Evolutionary conservation across 2,888 invertebrate species (phyloP).

Genomic region (Tupiocoris notatus): DNA sequence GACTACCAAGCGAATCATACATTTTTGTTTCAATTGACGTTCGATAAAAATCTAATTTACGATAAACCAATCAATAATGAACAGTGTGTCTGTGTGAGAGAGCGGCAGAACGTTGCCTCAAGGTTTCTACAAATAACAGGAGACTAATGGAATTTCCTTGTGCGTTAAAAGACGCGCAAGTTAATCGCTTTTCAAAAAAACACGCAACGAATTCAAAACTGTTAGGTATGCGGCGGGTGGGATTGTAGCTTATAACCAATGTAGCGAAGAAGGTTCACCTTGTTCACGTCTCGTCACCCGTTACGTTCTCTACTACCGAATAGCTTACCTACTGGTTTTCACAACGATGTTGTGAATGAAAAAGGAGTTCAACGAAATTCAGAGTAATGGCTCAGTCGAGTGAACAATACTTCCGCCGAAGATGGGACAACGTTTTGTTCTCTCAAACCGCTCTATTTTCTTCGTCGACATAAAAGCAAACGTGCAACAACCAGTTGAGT

Average conservation of each 20-base stretch:
- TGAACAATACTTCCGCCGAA: neutral
- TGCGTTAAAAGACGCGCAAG: neutral
- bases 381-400: neutral
- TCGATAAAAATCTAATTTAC: no score
- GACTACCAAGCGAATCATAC: no score
- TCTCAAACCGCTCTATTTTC: neutral
- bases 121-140: no score
- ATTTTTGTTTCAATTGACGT: no score
- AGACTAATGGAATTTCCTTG: neutral
- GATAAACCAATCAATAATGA: no score
- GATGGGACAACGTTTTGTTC: neutral
- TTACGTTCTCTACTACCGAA: no score
- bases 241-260: neutral
- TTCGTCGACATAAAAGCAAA: neutral
- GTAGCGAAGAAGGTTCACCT: neutral
- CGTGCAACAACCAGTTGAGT: neutral
- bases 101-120: no score
- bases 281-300: neutral
- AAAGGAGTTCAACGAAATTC: neutral
- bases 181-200: neutral
- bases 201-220: neutral
- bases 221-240: neutral
- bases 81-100: no score
- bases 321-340: no score
- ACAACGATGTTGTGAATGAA: neutral